Evolutionary conservation across 2,888 invertebrate genomes (phyloP).

Genomic region (Ennomos fuscantarius): DNA sequence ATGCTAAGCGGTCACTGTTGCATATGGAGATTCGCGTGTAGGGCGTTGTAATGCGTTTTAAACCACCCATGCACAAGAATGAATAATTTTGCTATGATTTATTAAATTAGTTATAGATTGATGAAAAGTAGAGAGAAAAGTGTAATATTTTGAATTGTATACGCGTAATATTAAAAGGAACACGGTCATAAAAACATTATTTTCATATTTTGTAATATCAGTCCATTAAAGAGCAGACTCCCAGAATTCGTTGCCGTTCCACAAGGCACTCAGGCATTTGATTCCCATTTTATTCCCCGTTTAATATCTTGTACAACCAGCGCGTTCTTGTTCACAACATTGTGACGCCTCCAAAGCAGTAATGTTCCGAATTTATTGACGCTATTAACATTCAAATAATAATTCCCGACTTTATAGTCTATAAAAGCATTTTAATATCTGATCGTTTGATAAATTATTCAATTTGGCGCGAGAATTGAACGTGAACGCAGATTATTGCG

Average conservation of each 20-base stretch:
- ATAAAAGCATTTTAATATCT: conserved; percentile 78
- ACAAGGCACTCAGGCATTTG: conserved; percentile 30
- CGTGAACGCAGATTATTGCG: conserved; percentile 22
- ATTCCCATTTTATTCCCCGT: conserved; percentile 28
- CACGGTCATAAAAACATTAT: conserved; percentile 9
- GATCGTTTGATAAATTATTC: conserved; percentile 74
- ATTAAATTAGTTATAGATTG: too few species aligned
- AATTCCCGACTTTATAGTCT: conserved; percentile 75
- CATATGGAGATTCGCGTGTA: too few species aligned
- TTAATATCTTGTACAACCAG: conserved; percentile 34
- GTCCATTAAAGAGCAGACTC: conserved; percentile 19
- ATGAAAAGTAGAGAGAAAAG: too few species aligned
- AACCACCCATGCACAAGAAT: too few species aligned
- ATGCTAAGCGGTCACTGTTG: too few species aligned
- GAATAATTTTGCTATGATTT: too few species aligned
- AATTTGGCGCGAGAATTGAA: conserved; percentile 51
- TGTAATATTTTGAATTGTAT: too few species aligned
- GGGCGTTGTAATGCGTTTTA: too few species aligned
- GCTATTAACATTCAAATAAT: conserved; percentile 80
- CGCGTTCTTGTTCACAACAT: conserved; percentile 46
- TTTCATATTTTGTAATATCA: conserved; percentile 8
- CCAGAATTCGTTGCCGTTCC: conserved; percentile 16
- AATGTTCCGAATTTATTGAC: conserved; percentile 68
- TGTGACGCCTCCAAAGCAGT: conserved; percentile 58
- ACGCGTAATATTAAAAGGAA: not conserved